Evolutionary conservation across 2,888 invertebrate species (phyloP), one percentile per base, ranked within the genome.

Genomic region (Ceratothoa steindachneri): DNA sequence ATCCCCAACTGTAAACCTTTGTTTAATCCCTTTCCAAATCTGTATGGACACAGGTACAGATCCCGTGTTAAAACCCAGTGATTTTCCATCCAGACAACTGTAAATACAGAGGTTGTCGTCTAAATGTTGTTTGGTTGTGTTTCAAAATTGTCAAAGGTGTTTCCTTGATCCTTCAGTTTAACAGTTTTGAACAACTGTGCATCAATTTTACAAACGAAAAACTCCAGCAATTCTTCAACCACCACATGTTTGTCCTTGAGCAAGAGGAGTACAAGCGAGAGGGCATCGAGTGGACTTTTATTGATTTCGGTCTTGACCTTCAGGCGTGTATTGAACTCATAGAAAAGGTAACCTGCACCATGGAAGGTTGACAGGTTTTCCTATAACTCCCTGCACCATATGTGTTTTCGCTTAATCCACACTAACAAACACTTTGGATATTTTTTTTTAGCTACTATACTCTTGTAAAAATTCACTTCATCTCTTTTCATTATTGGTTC

Each of bases 161-260:
- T 24, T 60, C 27, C 60, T 24, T 7, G 60, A 60, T 24, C 60
- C 72, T 64, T 69, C 88, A 93, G 92, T 92, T 84, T 89, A 96
- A 96, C 89, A 93, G 95, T 86, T 96, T 95, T 89, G 95, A 96
- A 88, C 96, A 96, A 89, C 89, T 96, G 85, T 96, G 95, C 89
- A 96, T 96, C 90, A 96, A 96, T 89, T 96, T 96, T 89, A 95
- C 95, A 87, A 96, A 96, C 86, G 95, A 96, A 88, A 93, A 95
- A 87, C 89, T 96, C 84, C 95, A 97, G 88, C 96, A 96, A 87
- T 96, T 95, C 90, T 96, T 96, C 91, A 96, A 96, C 88, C 95
- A 96, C 85, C 93, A 96, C 89, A 96, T 96, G 95, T 96, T 96
- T 87, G 94, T 96, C 83, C 90, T 96, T 83, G 95, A 96, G 86